Base-by-base conservation (phyloP, 1,140 invertebrate genomes). In the Triops longicaudatus region DNA sequence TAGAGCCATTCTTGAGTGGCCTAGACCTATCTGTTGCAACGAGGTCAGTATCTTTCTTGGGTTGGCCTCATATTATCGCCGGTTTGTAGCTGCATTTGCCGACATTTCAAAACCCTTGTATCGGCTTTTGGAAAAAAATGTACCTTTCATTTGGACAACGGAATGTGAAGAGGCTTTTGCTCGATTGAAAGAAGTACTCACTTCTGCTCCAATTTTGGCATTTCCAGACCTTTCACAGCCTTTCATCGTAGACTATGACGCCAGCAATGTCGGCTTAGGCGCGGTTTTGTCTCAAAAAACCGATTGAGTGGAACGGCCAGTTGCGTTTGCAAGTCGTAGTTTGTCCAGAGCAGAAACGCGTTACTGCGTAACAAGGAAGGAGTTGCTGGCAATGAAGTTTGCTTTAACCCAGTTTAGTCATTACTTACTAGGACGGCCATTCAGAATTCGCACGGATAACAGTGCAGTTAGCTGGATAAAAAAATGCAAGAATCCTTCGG, bases 1-100 rank as follows among this genome's bases (percentile, higher is more conserved):
- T n/a, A n/a, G n/a, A n/a, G n/a, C n/a, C n/a, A n/a, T n/a, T 17
- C 14, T 77, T 37, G 78, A 83, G 4, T 82, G 80, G n/a, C 79
- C 81, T 12, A n/a, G n/a, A n/a, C n/a, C n/a, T n/a, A n/a, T n/a
- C n/a, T n/a, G n/a, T n/a, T n/a, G n/a, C n/a, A n/a, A n/a, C n/a
- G n/a, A n/a, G n/a, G n/a, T n/a, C n/a, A n/a, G n/a, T n/a, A n/a
- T n/a, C n/a, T n/a, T n/a, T n/a, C n/a, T n/a, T n/a, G n/a, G n/a
- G n/a, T n/a, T n/a, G n/a, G n/a, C n/a, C n/a, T n/a, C n/a, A n/a
- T n/a, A n/a, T n/a, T n/a, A n/a, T n/a, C n/a, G n/a, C n/a, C n/a
- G n/a, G n/a, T n/a, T n/a, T n/a, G n/a, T n/a, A n/a, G n/a, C n/a
- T n/a, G n/a, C n/a, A n/a, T n/a, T n/a, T n/a, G n/a, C n/a, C n/a